Evolutionary conservation across 2,797 vertebrate genomes (phyloP).

Genomic region (Avahi laniger): DNA sequence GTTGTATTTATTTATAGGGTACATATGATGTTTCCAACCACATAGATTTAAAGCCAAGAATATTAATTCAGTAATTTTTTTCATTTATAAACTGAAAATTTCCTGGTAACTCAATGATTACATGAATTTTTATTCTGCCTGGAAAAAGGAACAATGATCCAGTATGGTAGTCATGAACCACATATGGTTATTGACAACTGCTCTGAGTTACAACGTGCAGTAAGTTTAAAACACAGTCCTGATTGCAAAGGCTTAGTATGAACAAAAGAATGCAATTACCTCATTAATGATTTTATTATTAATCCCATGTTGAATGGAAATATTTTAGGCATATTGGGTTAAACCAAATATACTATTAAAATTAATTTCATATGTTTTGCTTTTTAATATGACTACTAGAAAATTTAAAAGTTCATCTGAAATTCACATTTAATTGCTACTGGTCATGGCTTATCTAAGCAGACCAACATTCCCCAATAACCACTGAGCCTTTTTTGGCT

Average conservation of each 20-base stretch:
- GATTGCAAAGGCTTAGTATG: neutral
- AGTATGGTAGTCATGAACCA: accelerated
- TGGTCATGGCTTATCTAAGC: neutral
- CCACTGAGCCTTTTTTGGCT: neutral
- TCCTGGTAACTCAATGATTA: neutral
- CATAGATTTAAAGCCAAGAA: neutral
- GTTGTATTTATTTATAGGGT: neutral
- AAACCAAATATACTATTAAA: neutral
- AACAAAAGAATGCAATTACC: neutral
- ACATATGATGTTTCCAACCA: neutral
- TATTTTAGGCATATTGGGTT: neutral
- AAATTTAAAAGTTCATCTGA: neutral
- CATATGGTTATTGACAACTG: accelerated
- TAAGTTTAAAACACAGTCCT: neutral
- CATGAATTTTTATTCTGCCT: neutral
- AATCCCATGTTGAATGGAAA: neutral
- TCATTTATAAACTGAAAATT: neutral
- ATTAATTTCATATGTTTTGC: neutral
- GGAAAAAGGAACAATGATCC: neutral
- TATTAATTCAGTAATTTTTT: neutral
- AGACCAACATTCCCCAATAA: neutral
- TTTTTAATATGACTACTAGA: neutral
- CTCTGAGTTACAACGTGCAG: neutral
- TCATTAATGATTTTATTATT: neutral
- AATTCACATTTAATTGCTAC: neutral